Percentiles rank a stretch among this genome's conserved stretches.
Conservation (phyloP, 2,113 vertebrate species). For the Pseudonaja textilis region DNA sequence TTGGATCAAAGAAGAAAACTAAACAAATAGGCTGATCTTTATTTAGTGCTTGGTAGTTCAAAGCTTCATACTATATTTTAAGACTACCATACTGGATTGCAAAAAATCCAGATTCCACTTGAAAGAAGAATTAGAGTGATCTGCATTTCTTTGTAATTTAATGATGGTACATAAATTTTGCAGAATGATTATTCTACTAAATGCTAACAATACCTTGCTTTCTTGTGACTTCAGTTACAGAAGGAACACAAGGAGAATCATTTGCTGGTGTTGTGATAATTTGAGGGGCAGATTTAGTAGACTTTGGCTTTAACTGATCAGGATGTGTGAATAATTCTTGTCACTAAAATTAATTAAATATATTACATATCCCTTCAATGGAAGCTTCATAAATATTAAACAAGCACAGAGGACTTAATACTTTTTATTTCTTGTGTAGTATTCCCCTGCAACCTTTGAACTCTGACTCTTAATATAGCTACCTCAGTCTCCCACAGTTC, state of each 20-base stretch:
- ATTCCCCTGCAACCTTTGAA: slow-evolving; percentile 35
- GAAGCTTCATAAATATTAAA: slow-evolving; percentile 5
- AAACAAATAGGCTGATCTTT: slow-evolving; percentile 10
- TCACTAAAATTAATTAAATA: slow-evolving; percentile 18
- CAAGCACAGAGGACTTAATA: neutral
- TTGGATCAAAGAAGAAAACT: neutral
- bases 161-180: neutral
- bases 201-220: neutral
- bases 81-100: neutral
- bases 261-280: neutral
- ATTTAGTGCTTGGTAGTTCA: neutral
- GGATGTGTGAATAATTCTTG: neutral
- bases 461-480: slow-evolving; percentile 8
- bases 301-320: neutral
- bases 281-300: neutral
- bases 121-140: neutral
- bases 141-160: neutral
- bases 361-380: neutral
- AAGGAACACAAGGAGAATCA: neutral
- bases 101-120: neutral
- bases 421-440: slow-evolving; percentile 25
- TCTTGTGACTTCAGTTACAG: neutral
- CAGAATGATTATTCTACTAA: neutral
- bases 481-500: slow-evolving; percentile 31
- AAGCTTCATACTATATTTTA: neutral